Percentiles rank a stretch among this genome's conserved stretches.
These are phyloP conservation scores for Frankliniella intonsa DNA, from an alignment of 2,888 invertebrate genomes.

Conservation along the genomic window DNA sequence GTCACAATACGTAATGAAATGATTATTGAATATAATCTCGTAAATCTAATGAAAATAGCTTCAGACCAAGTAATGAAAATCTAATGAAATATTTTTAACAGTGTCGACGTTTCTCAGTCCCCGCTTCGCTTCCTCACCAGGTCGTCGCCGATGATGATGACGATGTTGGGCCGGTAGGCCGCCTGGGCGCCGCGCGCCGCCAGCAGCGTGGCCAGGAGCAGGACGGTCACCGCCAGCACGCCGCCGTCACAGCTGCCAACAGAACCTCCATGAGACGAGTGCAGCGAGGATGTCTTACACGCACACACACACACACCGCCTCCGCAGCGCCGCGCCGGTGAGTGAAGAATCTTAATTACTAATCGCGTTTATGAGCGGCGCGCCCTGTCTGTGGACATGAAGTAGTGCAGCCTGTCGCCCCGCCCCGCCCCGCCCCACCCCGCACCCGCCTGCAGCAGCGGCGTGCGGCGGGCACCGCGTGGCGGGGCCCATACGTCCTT, in stretches of 20 bases:
- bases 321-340: not conserved
- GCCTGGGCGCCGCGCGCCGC: not conserved
- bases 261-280: not conserved
- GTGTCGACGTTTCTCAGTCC: not conserved
- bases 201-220: not conserved
- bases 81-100: too few species aligned
- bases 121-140: slow-evolving; percentile 41
- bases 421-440: too few species aligned
- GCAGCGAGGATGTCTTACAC: too few species aligned
- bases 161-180: slow-evolving; percentile 42
- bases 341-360: not conserved
- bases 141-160: slow-evolving; percentile 47
- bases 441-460: too few species aligned
- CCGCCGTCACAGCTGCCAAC: not conserved
- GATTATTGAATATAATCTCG: too few species aligned
- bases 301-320: not conserved
- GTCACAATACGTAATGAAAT: too few species aligned
- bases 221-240: not conserved
- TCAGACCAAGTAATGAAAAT: too few species aligned
- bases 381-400: too few species aligned
- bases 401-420: too few species aligned
- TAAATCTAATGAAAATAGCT: too few species aligned
- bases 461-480: too few species aligned
- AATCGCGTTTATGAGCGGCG: not conserved
- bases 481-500: too few species aligned